Percentiles rank a stretch among this genome's conserved stretches.
phyloP scores from a whole-genome alignment of 2,888 invertebrate genomes.

The Vesta saturnalis region DNA sequence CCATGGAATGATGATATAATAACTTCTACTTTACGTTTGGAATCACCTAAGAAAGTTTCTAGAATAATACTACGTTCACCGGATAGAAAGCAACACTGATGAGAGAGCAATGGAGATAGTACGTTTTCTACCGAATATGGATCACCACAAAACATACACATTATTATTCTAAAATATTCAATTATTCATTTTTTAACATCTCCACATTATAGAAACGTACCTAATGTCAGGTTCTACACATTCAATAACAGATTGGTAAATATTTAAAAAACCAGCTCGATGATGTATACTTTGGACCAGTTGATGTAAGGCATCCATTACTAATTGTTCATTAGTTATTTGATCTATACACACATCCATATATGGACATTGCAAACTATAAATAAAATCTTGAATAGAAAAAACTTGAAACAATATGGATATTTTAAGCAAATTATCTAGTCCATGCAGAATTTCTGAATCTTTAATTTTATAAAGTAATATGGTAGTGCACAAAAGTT shows the following conservation, averaged over 20 bases:
- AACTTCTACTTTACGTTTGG: slow-evolving; percentile 87
- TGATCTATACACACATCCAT: slow-evolving; percentile 80
- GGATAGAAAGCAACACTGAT: slow-evolving; percentile 86
- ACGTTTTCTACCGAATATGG: slow-evolving; percentile 91
- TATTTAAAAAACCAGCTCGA: slow-evolving; percentile 77
- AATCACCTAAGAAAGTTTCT: slow-evolving; percentile 91
- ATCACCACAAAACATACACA: slow-evolving; percentile 97
- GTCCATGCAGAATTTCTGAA: no score
- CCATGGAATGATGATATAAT: slow-evolving; percentile 95
- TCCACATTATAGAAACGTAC: slow-evolving; percentile 58
- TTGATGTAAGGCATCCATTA: slow-evolving; percentile 78
- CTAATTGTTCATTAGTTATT: slow-evolving; percentile 71
- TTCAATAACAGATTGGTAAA: slow-evolving; percentile 79
- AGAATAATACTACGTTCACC: slow-evolving; percentile 89
- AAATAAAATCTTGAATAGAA: slow-evolving; percentile 43
- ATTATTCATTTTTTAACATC: not conserved
- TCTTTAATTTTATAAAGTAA: no score
- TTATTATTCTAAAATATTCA: slow-evolving; percentile 82
- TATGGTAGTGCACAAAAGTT: no score
- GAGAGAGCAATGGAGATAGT: slow-evolving; percentile 85
- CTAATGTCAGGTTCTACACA: slow-evolving; percentile 86
- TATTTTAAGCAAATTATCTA: no score
- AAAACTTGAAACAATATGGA: no score
- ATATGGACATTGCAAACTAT: slow-evolving; percentile 85
- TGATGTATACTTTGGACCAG: slow-evolving; percentile 81